These are phyloP conservation scores for Malurus alboscapulatus DNA, from an alignment of 2,113 vertebrate genomes.

Conservation along the genomic window DNA sequence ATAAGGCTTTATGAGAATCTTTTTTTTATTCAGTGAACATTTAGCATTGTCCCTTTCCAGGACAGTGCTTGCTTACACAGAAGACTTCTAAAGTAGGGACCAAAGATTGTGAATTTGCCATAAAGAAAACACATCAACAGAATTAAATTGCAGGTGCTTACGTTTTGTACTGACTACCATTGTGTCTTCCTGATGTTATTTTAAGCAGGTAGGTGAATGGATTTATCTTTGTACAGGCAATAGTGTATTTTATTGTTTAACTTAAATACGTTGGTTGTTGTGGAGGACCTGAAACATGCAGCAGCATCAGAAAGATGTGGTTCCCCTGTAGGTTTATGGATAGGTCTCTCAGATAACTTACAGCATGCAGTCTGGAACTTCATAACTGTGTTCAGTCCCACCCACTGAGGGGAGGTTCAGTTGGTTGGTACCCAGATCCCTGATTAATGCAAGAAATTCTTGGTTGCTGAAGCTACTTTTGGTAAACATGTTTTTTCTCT, in stretches of 20 bases:
- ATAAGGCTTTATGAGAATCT: background rate
- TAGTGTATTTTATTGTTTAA: background rate
- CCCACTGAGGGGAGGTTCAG: background rate
- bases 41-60: background rate
- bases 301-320: background rate
- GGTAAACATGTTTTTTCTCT: background rate
- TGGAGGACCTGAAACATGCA: background rate
- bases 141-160: background rate
- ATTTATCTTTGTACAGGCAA: background rate
- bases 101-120: background rate
- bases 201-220: background rate
- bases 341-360: background rate
- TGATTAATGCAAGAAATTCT: background rate
- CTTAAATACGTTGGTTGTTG: fast-evolving
- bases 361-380: background rate
- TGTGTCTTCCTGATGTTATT: background rate
- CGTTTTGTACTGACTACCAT: background rate
- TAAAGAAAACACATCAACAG: background rate
- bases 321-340: background rate
- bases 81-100: background rate
- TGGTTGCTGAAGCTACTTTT: background rate
- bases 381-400: background rate
- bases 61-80: background rate
- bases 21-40: background rate
- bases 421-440: background rate